Base-by-base conservation (phyloP, 2,888 invertebrate species). In the Brenthis daphne region DNA sequence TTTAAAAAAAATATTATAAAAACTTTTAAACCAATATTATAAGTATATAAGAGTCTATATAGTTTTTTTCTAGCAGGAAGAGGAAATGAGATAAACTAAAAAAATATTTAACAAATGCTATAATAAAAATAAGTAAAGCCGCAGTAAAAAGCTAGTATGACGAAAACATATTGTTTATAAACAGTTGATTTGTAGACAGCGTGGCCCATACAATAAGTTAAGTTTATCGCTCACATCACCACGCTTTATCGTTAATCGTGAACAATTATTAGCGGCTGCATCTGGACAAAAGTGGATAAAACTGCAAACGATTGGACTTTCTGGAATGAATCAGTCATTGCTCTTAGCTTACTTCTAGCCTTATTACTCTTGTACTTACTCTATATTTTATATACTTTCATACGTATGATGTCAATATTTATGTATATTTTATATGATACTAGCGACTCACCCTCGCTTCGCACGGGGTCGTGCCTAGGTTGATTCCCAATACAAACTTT, bases 251-350 rank as follows among this genome's bases (percentile, higher is more conserved):
- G 77, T 83, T 84, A 82, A 83, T 83, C 80, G 77, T 78, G 71
- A 79, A 79, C 86, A 88, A 88, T 89, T 88, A 85, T 79, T 75
- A 71, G 78, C 77, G 77, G 84, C 66, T 75, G 43, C 50, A 71
- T 76, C 87, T 80, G 80, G 89, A 82, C 85, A 54, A 47, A 74
- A 77, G 85, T 80, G 80, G 89, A 82, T 85, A 57, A 48, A 74
- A 77, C 86, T 77, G 81, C 80, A 77, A 75, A 63, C 69, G 79
- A 77, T 86, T 76, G 78, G 79, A 76, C 74, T 72, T 78, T 78
- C 83, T 72, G 79, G 86, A 83, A 80, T 58, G 74, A 84, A 78
- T 80, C 82, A 79, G 82, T 80, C 82, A 78, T 81, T 84, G 82
- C 80, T 83, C 82, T 76, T 75, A 61, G 66, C 68, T 72, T 68